Base-by-base conservation (phyloP, 2,888 invertebrate species). In the Dynastes maya region DNA sequence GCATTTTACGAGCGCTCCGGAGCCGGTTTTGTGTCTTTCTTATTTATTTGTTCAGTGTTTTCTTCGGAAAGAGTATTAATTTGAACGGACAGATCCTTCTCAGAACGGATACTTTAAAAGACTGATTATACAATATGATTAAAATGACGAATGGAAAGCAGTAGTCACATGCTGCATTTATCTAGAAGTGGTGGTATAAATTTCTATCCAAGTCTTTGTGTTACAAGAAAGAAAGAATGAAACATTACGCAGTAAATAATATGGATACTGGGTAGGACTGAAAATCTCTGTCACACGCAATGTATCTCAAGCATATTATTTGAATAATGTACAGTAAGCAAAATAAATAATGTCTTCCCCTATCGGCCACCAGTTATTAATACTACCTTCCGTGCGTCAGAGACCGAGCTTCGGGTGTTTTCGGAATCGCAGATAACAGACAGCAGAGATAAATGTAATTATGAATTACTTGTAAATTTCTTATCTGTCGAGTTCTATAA, bases 51-150 rank as follows among this genome's bases (percentile, higher is more conserved):
- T 61, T 58, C 58, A 72, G 61, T 58, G 72, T 72, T 40, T 72
- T 72, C 72, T 72, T 72, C 72, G 72, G 58, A 72, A 72, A 72
- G 58, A 58, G 72, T 72, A 72, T 72, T 72, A 72, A 72, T 72
- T 72, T 55, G 72, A 72, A 58, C 72, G 58, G 58, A 40, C 37
- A 72, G 32, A 72, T 72, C 72, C 16, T 72, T 72, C 72, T 40
- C n/a, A 40, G 72, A 72, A 72, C 16, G 58, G 27, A 72, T 58
- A 71, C 37, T 32, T 58, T 32, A 72, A 70, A 72, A 72, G 72
- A 72, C n/a, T 5, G 37, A 58, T 72, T 32, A 29, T 49, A 22
- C 29, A 29, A 68, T 68, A 49, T 49, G 29, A 68, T 49, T 51
- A 68, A 68, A 68, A 68, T 51, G 51, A 68, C 49, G 51, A 49